Conservation (phyloP, 2,888 invertebrate species). For the Hedya salicella region DNA sequence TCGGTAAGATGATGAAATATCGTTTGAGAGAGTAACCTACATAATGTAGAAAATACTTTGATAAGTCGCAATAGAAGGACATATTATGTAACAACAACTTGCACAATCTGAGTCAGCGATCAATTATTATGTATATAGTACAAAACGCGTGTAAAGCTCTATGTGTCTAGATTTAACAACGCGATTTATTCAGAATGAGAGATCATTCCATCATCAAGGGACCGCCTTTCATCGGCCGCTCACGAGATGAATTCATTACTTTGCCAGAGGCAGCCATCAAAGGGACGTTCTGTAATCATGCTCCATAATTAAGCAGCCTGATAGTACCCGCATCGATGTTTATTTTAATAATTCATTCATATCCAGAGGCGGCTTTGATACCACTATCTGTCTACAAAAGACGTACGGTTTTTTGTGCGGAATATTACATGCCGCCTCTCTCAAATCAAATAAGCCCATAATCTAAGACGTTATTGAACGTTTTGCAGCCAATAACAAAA, state of each 20-base stretch:
- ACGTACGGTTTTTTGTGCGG: too few relatives aligned
- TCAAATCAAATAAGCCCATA: too few relatives aligned
- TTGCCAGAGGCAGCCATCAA: slow-evolving; percentile 3
- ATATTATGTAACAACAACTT: slow-evolving; percentile 15
- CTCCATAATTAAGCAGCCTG: slow-evolving; percentile 30
- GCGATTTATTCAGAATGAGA: slow-evolving; percentile 16
- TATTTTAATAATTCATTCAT: slow-evolving; percentile 26
- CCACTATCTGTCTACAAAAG: background rate
- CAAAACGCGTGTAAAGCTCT: background rate
- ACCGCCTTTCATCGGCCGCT: slow-evolving; percentile 26
- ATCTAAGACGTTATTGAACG: too few relatives aligned
- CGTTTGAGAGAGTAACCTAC: background rate
- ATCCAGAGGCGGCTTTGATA: background rate
- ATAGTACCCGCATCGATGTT: slow-evolving; percentile 35
- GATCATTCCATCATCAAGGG: slow-evolving; percentile 27
- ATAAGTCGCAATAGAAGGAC: slow-evolving; percentile 1
- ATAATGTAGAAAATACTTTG: background rate
- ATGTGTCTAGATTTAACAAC: background rate
- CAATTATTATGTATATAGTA: slow-evolving; percentile 9
- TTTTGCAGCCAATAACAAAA: too few relatives aligned
- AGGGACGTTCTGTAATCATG: slow-evolving; percentile 22
- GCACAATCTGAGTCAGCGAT: background rate
- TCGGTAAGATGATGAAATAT: background rate
- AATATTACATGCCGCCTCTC: too few relatives aligned
- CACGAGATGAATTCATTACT: slow-evolving; percentile 34